A percentile compares a stretch with the other conserved stretches of the same genome.
Evolutionary conservation across 2,113 vertebrate species (phyloP).

Genomic region (Atrichornis clamosus): DNA sequence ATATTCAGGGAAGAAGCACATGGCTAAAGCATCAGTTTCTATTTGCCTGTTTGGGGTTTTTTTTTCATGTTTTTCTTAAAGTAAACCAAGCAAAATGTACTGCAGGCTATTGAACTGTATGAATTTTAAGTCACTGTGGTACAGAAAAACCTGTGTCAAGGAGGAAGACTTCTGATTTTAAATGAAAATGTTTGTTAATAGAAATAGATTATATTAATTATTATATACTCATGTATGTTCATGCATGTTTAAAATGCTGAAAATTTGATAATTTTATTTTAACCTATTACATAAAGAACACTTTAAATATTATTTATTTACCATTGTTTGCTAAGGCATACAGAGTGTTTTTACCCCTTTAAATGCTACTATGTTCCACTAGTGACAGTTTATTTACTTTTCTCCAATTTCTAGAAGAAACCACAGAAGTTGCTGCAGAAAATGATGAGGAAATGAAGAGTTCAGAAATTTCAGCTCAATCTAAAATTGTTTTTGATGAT

Average conservation of each 20-base stretch:
- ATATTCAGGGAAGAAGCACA: not conserved
- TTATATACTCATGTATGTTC: not conserved
- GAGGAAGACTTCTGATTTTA: not conserved
- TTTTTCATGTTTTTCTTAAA: not conserved
- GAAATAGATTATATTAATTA: not conserved
- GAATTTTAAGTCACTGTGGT: not conserved
- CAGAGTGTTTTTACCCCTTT: not conserved
- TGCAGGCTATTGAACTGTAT: not conserved
- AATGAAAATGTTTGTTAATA: not conserved
- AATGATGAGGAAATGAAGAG: constrained; percentile 60
- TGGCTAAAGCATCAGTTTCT: not conserved
- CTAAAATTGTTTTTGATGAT: constrained; percentile 73
- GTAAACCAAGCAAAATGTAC: not conserved
- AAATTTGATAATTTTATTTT: not conserved
- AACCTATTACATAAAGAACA: not conserved
- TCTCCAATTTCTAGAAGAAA: constrained; percentile 62
- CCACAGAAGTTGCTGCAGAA: constrained; percentile 11
- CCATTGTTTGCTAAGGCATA: not conserved
- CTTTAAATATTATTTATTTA: not conserved
- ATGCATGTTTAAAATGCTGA: not conserved
- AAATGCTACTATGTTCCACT: not conserved
- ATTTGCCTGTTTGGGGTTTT: not conserved
- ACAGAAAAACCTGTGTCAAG: not conserved
- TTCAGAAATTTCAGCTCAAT: constrained; percentile 54
- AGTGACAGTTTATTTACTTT: not conserved